These are phyloP conservation scores for Drosophila hamatofila DNA, from an alignment of 2,888 invertebrate genomes.

Conservation along the genomic window DNA sequence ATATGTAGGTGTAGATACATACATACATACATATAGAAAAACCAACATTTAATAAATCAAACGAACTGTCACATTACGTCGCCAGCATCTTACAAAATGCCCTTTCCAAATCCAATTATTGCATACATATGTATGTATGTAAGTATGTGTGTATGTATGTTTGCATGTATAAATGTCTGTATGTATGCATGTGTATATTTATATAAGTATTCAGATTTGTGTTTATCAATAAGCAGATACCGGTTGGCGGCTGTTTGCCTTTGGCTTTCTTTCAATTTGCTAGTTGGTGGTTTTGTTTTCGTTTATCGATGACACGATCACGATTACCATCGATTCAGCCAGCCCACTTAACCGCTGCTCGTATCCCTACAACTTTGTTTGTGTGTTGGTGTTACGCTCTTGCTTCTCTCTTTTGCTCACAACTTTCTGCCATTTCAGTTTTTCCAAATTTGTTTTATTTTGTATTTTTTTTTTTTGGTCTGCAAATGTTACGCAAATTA, in stretches of 20 bases:
- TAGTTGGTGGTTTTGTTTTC: slow-evolving; percentile 47
- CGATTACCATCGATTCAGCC: slow-evolving; percentile 48
- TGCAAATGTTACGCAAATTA: slow-evolving; percentile 75
- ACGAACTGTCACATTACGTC: slow-evolving; percentile 14
- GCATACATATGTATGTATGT: slow-evolving; percentile 29
- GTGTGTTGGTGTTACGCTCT: slow-evolving; percentile 24
- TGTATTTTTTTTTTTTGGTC: slow-evolving; percentile 6
- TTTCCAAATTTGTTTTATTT: slow-evolving; percentile 27
- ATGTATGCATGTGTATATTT: slow-evolving; percentile 1
- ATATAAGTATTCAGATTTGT: slow-evolving; percentile 37
- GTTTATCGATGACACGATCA: slow-evolving; percentile 67
- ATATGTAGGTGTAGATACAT: background rate
- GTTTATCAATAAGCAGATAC: slow-evolving; percentile 26
- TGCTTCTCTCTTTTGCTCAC: slow-evolving; percentile 27
- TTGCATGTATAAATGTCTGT: background rate
- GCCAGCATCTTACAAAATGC: slow-evolving; percentile 50
- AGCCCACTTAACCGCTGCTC: slow-evolving; percentile 49
- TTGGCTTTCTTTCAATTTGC: slow-evolving; percentile 55
- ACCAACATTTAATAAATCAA: slow-evolving; percentile 38
- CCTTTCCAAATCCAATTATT: slow-evolving; percentile 72
- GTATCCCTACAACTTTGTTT: slow-evolving; percentile 4
- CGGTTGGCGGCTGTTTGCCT: slow-evolving; percentile 26
- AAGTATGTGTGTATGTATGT: background rate
- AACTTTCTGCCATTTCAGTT: slow-evolving; percentile 51
- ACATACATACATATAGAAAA: background rate